These are phyloP conservation scores for Dallia pectoralis DNA, from an alignment of 2,797 vertebrate genomes.

Conservation along the genomic window DNA sequence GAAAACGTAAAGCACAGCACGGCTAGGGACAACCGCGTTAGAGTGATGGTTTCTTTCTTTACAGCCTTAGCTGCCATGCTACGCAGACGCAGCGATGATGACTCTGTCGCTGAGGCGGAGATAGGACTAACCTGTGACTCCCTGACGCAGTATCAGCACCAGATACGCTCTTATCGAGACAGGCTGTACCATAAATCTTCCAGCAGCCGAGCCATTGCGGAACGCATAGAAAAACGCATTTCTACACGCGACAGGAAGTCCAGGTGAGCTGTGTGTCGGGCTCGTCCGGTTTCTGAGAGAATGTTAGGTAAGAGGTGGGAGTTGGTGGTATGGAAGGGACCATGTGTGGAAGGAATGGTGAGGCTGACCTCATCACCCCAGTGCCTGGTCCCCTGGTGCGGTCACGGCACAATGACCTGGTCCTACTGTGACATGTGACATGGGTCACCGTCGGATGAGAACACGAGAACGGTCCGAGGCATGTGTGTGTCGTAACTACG, in stretches of 20 bases:
- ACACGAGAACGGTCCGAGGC: not conserved
- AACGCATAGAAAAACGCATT: slow-evolving; percentile 39
- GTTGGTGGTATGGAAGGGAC: not conserved
- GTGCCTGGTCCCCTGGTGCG: not conserved
- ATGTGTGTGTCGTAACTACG: not conserved
- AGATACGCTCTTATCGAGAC: slow-evolving; percentile 70
- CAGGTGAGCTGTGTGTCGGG: not conserved
- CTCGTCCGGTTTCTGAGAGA: no score
- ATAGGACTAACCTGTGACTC: slow-evolving; percentile 67
- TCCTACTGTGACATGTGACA: not conserved
- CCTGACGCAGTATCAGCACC: slow-evolving; percentile 48
- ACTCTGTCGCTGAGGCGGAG: slow-evolving; percentile 45
- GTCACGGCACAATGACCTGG: slow-evolving; percentile 3
- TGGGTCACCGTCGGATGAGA: not conserved
- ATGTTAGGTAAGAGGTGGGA: no score
- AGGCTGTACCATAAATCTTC: slow-evolving; percentile 58
- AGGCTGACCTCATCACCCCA: slow-evolving; percentile 2
- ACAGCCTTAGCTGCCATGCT: slow-evolving; percentile 33
- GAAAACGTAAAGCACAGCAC: slow-evolving; percentile 30
- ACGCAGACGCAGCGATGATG: slow-evolving; percentile 40
- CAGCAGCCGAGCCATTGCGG: slow-evolving; percentile 44
- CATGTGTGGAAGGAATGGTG: slow-evolving; percentile 5
- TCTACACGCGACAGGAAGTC: slow-evolving; percentile 33
- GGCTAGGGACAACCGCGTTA: slow-evolving; percentile 10
- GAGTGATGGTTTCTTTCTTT: slow-evolving; percentile 53